A percentile compares a stretch with the other conserved stretches of the same genome.
These are phyloP conservation scores for Tetragnatha montana DNA, from an alignment of 2,888 invertebrate genomes.

Conservation along the genomic window DNA sequence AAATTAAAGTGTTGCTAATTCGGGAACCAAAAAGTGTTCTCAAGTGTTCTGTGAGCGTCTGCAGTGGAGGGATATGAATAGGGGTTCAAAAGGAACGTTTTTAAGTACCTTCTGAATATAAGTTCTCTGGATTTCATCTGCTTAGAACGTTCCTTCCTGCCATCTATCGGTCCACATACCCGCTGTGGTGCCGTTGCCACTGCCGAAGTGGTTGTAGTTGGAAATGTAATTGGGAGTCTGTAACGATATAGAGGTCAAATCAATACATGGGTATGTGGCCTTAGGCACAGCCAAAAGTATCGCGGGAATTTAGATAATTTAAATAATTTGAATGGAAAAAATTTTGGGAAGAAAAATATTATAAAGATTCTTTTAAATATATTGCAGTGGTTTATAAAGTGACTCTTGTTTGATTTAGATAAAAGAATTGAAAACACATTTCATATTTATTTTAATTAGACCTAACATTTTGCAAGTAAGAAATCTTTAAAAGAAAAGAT, in stretches of 20 bases:
- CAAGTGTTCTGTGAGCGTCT: not conserved
- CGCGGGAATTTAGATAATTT: not conserved
- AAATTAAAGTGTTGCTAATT: no score
- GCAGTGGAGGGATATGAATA: not conserved
- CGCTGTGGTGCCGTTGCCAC: slow-evolving; percentile 64
- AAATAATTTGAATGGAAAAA: not conserved
- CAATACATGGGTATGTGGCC: slow-evolving; percentile 44
- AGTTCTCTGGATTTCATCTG: slow-evolving; percentile 57
- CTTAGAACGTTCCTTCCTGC: slow-evolving; percentile 66
- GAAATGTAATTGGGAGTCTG: slow-evolving; percentile 70
- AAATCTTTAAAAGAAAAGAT: no score
- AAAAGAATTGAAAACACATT: no score
- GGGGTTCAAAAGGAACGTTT: slow-evolving; percentile 10
- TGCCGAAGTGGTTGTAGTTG: slow-evolving; percentile 69
- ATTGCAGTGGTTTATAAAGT: not conserved
- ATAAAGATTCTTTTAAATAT: no score
- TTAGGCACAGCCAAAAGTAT: slow-evolving; percentile 1
- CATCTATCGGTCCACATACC: slow-evolving; percentile 68
- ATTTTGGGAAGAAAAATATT: no score
- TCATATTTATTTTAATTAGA: no score
- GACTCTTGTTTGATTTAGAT: not conserved
- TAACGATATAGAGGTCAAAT: slow-evolving; percentile 45
- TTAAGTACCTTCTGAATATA: slow-evolving; percentile 52
- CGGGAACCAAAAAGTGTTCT: not conserved
- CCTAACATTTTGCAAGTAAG: no score